phyloP scores from a whole-genome alignment of 2,888 invertebrate genomes.

The Leptinotarsa tumamoca region DNA sequence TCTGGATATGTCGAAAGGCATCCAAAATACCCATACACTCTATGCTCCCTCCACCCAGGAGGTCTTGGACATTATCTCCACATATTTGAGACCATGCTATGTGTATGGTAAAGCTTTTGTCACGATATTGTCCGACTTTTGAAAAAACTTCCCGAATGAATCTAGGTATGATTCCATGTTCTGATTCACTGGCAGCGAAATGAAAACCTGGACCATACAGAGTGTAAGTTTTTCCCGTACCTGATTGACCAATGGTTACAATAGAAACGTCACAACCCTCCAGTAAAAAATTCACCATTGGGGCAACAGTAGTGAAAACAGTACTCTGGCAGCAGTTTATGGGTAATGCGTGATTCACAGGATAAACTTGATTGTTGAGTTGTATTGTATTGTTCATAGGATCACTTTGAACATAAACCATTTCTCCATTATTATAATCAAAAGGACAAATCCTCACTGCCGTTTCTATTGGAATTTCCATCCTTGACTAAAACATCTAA shows the following conservation, averaged over 20 bases:
- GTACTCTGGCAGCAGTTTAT: slow-evolving; percentile 74
- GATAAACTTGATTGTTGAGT: slow-evolving; percentile 72
- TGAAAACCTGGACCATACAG: slow-evolving; percentile 77
- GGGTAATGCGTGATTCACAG: slow-evolving; percentile 71
- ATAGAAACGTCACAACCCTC: slow-evolving; percentile 84
- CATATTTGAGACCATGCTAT: slow-evolving; percentile 81
- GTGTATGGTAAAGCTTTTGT: slow-evolving; percentile 75
- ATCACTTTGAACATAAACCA: slow-evolving; percentile 72
- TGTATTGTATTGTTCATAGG: slow-evolving; percentile 72
- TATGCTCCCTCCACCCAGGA: slow-evolving; percentile 70
- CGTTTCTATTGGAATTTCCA: slow-evolving; percentile 81
- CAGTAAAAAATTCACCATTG: slow-evolving; percentile 75
- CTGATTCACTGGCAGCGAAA: slow-evolving; percentile 74
- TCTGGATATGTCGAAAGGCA: slow-evolving; percentile 77
- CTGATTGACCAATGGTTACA: slow-evolving; percentile 75
- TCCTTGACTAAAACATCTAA: slow-evolving; percentile 54
- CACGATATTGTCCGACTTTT: slow-evolving; percentile 74
- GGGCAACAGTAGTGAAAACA: slow-evolving; percentile 75
- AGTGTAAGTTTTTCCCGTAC: slow-evolving; percentile 80
- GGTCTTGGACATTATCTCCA: slow-evolving; percentile 73
- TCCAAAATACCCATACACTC: slow-evolving; percentile 74
- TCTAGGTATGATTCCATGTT: slow-evolving; percentile 79
- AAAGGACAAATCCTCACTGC: slow-evolving; percentile 76
- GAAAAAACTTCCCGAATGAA: slow-evolving; percentile 80
- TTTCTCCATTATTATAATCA: slow-evolving; percentile 67